These are phyloP conservation scores for Epinotia demarniana DNA, from an alignment of 2,888 invertebrate genomes.

Conservation along the genomic window DNA sequence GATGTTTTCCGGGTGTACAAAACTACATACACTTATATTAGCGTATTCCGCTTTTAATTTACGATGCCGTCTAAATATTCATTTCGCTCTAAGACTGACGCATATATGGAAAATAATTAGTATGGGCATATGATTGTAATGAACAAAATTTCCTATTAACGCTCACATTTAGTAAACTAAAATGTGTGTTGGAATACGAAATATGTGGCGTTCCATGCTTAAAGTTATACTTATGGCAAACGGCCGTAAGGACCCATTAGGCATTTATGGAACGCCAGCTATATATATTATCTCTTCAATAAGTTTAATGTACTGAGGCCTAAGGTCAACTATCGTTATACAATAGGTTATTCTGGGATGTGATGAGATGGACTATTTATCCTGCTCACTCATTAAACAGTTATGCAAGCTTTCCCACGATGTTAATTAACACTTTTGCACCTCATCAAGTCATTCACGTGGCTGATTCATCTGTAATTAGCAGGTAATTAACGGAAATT, in stretches of 20 bases:
- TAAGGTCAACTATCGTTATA: background rate
- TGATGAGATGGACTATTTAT: background rate
- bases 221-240: too few species aligned
- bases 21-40: background rate
- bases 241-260: too few species aligned
- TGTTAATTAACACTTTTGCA: constrained; percentile 33
- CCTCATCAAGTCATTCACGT: constrained; percentile 25
- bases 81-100: background rate
- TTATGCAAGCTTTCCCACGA: constrained; percentile 29
- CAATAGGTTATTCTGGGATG: background rate
- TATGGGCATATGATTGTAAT: background rate
- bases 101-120: background rate
- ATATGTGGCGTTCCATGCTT: too few species aligned
- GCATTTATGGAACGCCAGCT: too few species aligned
- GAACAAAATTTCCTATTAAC: too few species aligned
- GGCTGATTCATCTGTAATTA: constrained; percentile 33
- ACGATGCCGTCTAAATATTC: background rate
- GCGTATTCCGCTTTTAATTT: background rate
- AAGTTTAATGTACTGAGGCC: background rate
- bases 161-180: too few species aligned
- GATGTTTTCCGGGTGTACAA: too few species aligned
- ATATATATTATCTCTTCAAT: too few species aligned
- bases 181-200: too few species aligned
- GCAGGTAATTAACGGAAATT: constrained; percentile 5
- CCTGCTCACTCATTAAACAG: background rate